Evolutionary conservation across 2,797 vertebrate genomes (phyloP).

Genomic region (Coccyzus lansbergi): DNA sequence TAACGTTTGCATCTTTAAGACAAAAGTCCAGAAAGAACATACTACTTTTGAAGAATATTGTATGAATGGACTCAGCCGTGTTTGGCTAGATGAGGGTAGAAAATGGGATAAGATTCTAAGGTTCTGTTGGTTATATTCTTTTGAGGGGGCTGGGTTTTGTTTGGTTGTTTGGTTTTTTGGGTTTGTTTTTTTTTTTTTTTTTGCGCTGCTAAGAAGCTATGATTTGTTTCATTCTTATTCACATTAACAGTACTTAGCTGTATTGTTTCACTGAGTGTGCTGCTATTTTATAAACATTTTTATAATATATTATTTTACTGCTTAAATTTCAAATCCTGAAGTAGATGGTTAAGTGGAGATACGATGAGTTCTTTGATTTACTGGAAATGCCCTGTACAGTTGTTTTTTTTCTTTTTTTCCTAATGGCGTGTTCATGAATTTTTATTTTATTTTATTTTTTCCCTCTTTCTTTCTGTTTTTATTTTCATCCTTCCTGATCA

Average conservation of each 20-base stretch:
- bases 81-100: constrained; percentile 83
- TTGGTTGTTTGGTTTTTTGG: constrained; percentile 75
- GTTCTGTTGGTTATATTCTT: constrained; percentile 46
- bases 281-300: constrained; percentile 99
- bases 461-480: background rate
- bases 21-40: constrained; percentile 73
- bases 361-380: constrained; percentile 88
- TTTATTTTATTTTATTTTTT: constrained; percentile 42
- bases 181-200: constrained; percentile 82
- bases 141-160: constrained; percentile 59
- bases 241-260: constrained; percentile 98
- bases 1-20: constrained; percentile 69
- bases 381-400: constrained; percentile 95
- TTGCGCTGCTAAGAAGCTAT: constrained; percentile 99
- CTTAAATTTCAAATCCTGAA: constrained; percentile 96
- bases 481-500: constrained; percentile 80
- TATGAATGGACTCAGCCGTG: constrained; percentile 73
- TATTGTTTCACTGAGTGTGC: constrained; percentile 99
- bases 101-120: constrained; percentile 84
- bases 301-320: constrained; percentile 99
- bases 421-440: constrained; percentile 82
- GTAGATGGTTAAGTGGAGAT: constrained; percentile 93
- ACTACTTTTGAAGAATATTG: constrained; percentile 77
- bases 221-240: constrained; percentile 97
- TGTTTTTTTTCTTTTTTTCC: constrained; percentile 68